Evolutionary conservation across 1,140 invertebrate species (phyloP).

Genomic region (Chironomus striatipennis): DNA sequence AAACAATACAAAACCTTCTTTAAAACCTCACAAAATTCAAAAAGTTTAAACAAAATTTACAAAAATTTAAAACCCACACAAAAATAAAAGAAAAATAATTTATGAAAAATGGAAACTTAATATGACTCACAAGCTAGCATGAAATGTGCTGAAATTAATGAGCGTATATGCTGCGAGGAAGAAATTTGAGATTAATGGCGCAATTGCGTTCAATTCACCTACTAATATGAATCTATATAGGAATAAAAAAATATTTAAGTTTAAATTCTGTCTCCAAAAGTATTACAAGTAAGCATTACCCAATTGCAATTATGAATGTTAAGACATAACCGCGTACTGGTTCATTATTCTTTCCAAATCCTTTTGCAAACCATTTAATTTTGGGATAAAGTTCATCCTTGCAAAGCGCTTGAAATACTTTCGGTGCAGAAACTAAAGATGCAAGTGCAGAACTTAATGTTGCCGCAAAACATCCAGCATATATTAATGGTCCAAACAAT

Average conservation of each 20-base stretch:
- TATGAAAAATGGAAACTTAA: neutral
- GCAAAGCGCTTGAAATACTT: constrained; percentile 90
- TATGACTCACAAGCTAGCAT: constrained; percentile 57
- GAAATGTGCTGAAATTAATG: constrained; percentile 96
- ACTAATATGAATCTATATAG: constrained; percentile 40
- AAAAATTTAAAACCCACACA: no score
- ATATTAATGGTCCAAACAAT: constrained; percentile 84
- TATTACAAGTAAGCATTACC: constrained; percentile 69
- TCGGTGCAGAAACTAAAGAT: constrained; percentile 90
- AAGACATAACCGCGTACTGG: constrained; percentile 86
- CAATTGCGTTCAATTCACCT: constrained; percentile 87
- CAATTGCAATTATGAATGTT: constrained; percentile 81
- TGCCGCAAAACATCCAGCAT: constrained; percentile 93
- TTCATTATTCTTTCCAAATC: constrained; percentile 85
- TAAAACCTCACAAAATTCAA: no score
- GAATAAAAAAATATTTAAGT: constrained; percentile 18
- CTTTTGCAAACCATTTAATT: constrained; percentile 84
- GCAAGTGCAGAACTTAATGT: constrained; percentile 93
- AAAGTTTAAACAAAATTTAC: no score
- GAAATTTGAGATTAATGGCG: constrained; percentile 96
- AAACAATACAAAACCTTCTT: no score
- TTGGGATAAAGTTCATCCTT: constrained; percentile 93
- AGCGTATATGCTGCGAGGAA: constrained; percentile 95
- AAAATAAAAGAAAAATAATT: no score
- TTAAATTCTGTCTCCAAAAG: constrained; percentile 16